Conservation (phyloP, 92 coral and sea anemone species). For the Paragorgia papillata region DNA sequence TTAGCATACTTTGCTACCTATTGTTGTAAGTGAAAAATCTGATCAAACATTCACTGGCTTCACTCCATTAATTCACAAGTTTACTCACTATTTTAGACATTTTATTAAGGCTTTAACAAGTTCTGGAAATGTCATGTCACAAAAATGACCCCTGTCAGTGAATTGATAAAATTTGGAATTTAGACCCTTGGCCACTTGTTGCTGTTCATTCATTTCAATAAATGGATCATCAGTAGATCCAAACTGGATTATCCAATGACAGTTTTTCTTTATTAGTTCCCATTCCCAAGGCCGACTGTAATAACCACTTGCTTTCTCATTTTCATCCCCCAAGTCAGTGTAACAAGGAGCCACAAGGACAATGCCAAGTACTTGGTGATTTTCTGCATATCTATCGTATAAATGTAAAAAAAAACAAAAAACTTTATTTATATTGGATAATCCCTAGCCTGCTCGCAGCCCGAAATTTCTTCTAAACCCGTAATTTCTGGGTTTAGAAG, state of each 20-base stretch:
- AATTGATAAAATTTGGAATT: constrained; percentile 70
- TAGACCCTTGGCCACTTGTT: constrained; percentile 76
- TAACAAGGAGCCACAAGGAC: constrained; percentile 80
- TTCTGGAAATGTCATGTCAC: constrained; percentile 64
- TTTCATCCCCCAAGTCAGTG: constrained; percentile 78
- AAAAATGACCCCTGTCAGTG: constrained; percentile 76
- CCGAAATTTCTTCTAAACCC: no score
- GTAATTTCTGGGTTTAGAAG: no score
- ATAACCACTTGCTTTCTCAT: constrained; percentile 88
- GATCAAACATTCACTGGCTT: background rate
- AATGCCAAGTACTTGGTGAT: constrained; percentile 72
- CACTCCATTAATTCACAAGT: background rate
- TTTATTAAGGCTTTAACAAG: constrained; percentile 56
- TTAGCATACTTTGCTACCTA: no score
- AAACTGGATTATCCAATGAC: constrained; percentile 85
- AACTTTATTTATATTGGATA: no score
- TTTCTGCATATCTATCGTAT: constrained; percentile 70
- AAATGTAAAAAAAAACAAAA: no score
- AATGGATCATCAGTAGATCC: constrained; percentile 92
- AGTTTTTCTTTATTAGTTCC: constrained; percentile 68
- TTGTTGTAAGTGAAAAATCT: no score
- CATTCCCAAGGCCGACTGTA: constrained; percentile 84
- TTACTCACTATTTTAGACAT: constrained; percentile 45
- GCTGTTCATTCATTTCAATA: constrained; percentile 70
- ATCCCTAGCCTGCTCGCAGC: no score